Conservation (phyloP, 2,797 vertebrate genomes). For the Micrastur ruficollis region DNA sequence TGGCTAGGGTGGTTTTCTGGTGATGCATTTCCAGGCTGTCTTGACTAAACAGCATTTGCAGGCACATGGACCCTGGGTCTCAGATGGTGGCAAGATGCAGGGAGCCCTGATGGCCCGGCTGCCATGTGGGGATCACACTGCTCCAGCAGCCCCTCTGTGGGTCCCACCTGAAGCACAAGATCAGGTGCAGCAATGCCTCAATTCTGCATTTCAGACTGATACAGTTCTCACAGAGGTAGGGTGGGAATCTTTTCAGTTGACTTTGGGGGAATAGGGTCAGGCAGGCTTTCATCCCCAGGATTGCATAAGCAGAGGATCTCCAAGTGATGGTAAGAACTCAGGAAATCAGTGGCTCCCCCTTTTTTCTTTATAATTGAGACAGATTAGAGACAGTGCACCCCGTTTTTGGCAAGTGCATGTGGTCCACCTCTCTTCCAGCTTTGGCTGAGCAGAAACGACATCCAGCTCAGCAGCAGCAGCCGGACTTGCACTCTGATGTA, state of each 20-base stretch:
- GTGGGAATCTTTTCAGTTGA: background rate
- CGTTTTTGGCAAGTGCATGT: background rate
- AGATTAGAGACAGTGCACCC: background rate
- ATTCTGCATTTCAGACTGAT: background rate
- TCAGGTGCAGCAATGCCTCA: background rate
- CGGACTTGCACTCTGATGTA: rapidly evolving
- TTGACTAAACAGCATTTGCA: background rate
- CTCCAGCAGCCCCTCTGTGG: background rate
- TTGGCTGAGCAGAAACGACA: background rate
- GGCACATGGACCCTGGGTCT: background rate
- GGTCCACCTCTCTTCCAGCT: background rate
- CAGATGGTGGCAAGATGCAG: rapidly evolving
- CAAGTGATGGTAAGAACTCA: background rate
- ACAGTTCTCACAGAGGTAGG: background rate
- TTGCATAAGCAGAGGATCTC: background rate
- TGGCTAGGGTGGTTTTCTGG: background rate
- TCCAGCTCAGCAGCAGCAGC: background rate
- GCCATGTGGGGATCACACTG: rapidly evolving
- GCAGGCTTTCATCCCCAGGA: background rate
- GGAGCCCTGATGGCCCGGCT: rapidly evolving
- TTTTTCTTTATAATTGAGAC: background rate
- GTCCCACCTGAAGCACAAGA: background rate
- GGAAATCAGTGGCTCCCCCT: background rate
- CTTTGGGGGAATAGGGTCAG: background rate
- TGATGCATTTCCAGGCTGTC: background rate